Base-by-base conservation (phyloP, 2,113 vertebrate species). In the Seriola rivoliana region DNA sequence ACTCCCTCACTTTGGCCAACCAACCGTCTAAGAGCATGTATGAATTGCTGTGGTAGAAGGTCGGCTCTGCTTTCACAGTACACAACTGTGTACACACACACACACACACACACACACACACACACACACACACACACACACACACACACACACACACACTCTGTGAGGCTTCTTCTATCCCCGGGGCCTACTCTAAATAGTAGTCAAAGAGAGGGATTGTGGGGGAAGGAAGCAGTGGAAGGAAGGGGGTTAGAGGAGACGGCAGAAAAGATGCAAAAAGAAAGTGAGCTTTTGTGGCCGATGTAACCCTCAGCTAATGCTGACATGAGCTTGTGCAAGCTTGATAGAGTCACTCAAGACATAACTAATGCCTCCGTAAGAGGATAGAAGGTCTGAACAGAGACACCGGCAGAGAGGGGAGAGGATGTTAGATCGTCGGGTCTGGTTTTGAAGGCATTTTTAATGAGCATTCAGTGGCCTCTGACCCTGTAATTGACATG, bases 131-230 rank as follows among this genome's bases (percentile, higher is more conserved):
- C 29, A 29, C 29, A 29, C 29, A 29, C 29, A 25, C 25, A 25
- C 25, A 42, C 48, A 65, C 70, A 73, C 40, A 64, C 52, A 67
- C 77, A 78, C 5, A 80, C 29, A 59, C 85, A 77, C 87, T 87
- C 88, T 84, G 88, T 64, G 88, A 89, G 85, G 79, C 84, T 70
- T 80, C 85, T 77, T 89, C 89, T 92, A 40, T 89, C 91, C 88
- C 72, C 80, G 16, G 89, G 93, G 91, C 87, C 81, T 89, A 77
- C 92, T 93, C 88, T 80, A 93, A 92, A 94, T 94, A 92, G 90
- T n/a, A 62, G 84, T 92, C 81, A 93, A 92, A 92, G 91, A 87
- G 78, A 85, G 66, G 82, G 89, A 92, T 93, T 94, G 93, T 92
- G 92, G 88, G 91, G 87, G 87, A 78, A 84, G 89, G 84, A 90